Evolutionary conservation across 1,140 invertebrate species (phyloP).

Genomic region (Rhagoletis pomonella): DNA sequence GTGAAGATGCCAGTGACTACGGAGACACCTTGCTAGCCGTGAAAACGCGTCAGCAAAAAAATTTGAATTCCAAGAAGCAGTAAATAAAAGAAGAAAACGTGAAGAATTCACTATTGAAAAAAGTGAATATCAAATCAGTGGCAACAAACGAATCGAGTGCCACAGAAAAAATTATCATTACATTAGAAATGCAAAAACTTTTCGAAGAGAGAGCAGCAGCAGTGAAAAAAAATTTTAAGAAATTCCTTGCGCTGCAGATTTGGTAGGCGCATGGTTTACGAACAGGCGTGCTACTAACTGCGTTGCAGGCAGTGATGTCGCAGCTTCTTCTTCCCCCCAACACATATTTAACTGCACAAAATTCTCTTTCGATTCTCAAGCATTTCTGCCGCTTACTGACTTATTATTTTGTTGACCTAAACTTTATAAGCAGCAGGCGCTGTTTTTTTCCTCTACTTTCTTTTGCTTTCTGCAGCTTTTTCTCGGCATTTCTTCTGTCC

Average conservation of each 20-base stretch:
- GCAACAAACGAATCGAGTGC: constrained; percentile 9
- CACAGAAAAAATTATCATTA: constrained; percentile 49
- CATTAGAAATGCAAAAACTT: constrained; percentile 43
- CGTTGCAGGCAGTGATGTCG: neutral
- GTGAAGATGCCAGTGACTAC: neutral
- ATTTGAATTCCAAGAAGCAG: neutral
- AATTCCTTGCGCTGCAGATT: constrained; percentile 39
- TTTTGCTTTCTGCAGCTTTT: neutral
- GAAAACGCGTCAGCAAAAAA: neutral
- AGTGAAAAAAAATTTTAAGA: neutral
- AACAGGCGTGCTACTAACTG: neutral
- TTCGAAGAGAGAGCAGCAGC: constrained; percentile 39
- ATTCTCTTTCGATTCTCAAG: neutral
- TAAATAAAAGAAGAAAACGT: neutral
- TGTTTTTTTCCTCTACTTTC: constrained; percentile 1
- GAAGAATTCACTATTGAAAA: neutral
- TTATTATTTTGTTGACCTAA: constrained; percentile 52
- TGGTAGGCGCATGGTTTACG: neutral
- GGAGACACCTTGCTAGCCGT: neutral
- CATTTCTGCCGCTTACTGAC: neutral
- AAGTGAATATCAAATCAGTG: neutral
- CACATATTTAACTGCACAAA: too few relatives aligned
- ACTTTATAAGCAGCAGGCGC: constrained; percentile 53
- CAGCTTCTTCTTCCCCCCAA: neutral
- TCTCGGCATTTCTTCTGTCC: neutral